Conservation (phyloP, 1,140 invertebrate genomes). For the honey bee (Apis mellifera) region Amel_HAv3.1 CM009941.2:10792001-10792500, state of each 20-base stretch:
- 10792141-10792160: constrained; percentile 7
- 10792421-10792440: neutral
- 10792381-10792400: no score
- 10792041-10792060: neutral
- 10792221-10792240: constrained; percentile 22
- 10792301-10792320: no score
- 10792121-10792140: constrained; percentile 3
- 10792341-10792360: no score
- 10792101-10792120: neutral
- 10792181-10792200: constrained; percentile 36
- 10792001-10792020: neutral
- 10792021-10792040: neutral
- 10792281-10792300: no score
- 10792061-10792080: constrained; percentile 18
- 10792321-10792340: no score
- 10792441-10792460: neutral
- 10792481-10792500: constrained; percentile 15
- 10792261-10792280: constrained; percentile 2
- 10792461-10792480: constrained; percentile 12
- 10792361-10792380: no score
- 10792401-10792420: no score
- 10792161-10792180: constrained; percentile 12
- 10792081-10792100: neutral
- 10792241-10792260: neutral
- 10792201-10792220: constrained; percentile 27